A percentile compares a stretch with the other conserved stretches of the same genome.
phyloP scores from a whole-genome alignment of 2,888 invertebrate genomes.

The Drosophila histrio region DNA sequence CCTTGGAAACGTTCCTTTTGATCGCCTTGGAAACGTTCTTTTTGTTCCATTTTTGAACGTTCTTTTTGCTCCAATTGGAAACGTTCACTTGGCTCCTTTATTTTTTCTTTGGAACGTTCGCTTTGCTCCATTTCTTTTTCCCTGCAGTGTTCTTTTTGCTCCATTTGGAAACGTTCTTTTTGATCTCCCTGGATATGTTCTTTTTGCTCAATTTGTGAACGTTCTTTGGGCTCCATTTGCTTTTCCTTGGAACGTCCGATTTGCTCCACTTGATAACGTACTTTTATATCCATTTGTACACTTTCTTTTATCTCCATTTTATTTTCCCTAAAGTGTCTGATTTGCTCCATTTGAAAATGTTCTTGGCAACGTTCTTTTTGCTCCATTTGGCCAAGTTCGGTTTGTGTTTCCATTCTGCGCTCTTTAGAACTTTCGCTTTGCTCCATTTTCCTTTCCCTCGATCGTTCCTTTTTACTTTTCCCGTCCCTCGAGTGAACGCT shows the following conservation, averaged over 20 bases:
- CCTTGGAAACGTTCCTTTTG: neutral
- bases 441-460: neutral
- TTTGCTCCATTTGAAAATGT: no score
- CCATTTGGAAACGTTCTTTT: neutral
- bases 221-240: no score
- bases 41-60: neutral
- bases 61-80: no score
- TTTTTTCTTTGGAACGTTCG: neutral
- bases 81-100: no score
- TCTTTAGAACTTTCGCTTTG: slow-evolving; percentile 11
- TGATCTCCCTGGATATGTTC: neutral
- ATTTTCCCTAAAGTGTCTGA: neutral
- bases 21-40: neutral
- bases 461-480: neutral
- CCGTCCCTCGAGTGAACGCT: no score
- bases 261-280: neutral
- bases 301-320: no score
- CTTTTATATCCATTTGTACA: neutral
- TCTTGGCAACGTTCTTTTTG: neutral
- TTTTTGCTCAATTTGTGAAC: no score
- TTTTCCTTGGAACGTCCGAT: neutral
- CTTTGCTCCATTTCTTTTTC: neutral
- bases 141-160: neutral
- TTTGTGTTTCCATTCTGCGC: no score
- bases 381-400: no score